A percentile compares a stretch with the other conserved stretches of the same genome.
Evolutionary conservation across 2,888 invertebrate species (phyloP).

Genomic region (Pseudanteris insignis): DNA sequence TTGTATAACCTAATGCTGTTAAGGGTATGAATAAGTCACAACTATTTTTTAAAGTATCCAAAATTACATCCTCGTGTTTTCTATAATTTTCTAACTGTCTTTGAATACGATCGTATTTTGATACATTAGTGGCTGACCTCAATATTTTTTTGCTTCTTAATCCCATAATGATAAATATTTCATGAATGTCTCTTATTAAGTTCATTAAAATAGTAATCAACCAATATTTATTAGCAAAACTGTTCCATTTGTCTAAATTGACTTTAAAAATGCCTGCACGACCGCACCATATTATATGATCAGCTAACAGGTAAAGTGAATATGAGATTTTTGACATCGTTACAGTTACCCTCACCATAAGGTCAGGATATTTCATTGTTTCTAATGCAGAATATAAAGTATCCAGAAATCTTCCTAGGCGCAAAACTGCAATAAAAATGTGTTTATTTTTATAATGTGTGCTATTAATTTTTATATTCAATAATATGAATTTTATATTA

Average conservation of each 20-base stretch:
- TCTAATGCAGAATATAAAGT: conserved; percentile 79
- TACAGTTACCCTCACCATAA: conserved; percentile 75
- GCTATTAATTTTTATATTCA: too few species aligned
- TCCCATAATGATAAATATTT: conserved; percentile 75
- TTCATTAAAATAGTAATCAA: conserved; percentile 83
- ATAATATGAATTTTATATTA: too few species aligned
- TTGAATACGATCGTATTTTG: conserved; percentile 29
- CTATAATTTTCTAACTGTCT: conserved; percentile 51
- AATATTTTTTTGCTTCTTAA: conserved; percentile 38
- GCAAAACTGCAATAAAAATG: conserved; percentile 75
- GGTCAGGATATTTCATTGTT: conserved; percentile 77
- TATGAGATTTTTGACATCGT: conserved; percentile 83
- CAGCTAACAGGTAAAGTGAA: conserved; percentile 82
- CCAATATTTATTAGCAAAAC: conserved; percentile 84
- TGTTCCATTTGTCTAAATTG: conserved; percentile 80
- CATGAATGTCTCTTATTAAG: conserved; percentile 84
- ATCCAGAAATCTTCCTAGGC: conserved; percentile 87
- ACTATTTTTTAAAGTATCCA: conserved; percentile 86
- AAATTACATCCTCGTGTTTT: conserved; percentile 74
- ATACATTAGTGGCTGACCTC: conserved; percentile 6
- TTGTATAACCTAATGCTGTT: conserved; percentile 80
- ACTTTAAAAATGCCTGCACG: conserved; percentile 75
- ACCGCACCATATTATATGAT: conserved; percentile 88
- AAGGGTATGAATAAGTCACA: conserved; percentile 90
- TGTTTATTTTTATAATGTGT: too few species aligned